phyloP scores from a whole-genome alignment of 2,888 invertebrate species.

The Marasmarcha lunaedactyla region DNA sequence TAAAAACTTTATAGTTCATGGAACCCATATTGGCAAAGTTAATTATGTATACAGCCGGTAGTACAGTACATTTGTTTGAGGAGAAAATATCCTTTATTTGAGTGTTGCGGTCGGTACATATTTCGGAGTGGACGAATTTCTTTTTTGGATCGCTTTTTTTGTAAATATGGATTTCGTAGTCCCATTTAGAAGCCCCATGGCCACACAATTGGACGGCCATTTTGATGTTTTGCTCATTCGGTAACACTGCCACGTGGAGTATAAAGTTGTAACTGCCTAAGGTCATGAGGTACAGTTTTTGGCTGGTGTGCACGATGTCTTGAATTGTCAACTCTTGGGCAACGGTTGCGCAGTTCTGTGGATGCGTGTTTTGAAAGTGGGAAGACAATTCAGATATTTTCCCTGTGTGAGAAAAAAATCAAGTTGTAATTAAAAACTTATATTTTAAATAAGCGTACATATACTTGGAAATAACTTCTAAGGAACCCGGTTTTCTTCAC shows the following conservation, averaged over 20 bases:
- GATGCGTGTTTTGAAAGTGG: slow-evolving; percentile 32
- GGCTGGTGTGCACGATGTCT: slow-evolving; percentile 20
- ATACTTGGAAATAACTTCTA: too few relatives aligned
- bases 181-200: slow-evolving; percentile 40
- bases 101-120: slow-evolving; percentile 24
- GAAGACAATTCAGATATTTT: slow-evolving; percentile 21
- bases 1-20: too few relatives aligned
- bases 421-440: too few relatives aligned
- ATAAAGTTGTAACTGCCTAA: slow-evolving; percentile 34
- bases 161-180: slow-evolving; percentile 42
- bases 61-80: slow-evolving; percentile 23
- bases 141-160: slow-evolving; percentile 37
- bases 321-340: slow-evolving; percentile 31
- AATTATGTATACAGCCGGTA: slow-evolving; percentile 17
- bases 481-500: too few relatives aligned
- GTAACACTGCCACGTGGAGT: slow-evolving; percentile 29
- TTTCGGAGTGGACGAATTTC: slow-evolving; percentile 29
- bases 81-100: slow-evolving; percentile 24
- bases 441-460: too few relatives aligned
- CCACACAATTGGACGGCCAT: slow-evolving; percentile 38
- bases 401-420: slow-evolving; percentile 21
- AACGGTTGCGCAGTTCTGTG: slow-evolving; percentile 23
- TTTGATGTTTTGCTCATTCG: slow-evolving; percentile 22
- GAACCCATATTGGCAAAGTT: too few relatives aligned
- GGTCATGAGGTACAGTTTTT: slow-evolving; percentile 24